Evolutionary conservation across 1,140 invertebrate species (phyloP).

Genomic region (Cyclina sinensis): DNA sequence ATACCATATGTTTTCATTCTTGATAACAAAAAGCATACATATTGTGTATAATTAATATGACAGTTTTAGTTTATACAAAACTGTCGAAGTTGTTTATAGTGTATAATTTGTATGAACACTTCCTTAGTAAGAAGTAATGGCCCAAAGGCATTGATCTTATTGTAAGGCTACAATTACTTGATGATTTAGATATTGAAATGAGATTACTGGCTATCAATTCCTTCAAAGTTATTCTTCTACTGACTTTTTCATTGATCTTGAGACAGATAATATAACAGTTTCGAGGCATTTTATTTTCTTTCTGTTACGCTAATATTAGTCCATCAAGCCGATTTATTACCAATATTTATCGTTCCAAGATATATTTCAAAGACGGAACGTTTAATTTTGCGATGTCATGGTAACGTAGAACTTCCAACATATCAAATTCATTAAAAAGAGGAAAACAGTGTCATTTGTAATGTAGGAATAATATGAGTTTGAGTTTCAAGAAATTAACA

Average conservation of each 20-base stretch:
- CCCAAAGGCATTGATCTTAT: conserved; percentile 35
- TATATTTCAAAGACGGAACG: background rate
- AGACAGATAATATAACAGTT: conserved; percentile 26
- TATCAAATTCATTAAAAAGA: too few relatives aligned
- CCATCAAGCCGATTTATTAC: background rate
- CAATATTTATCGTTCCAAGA: background rate
- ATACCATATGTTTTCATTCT: background rate
- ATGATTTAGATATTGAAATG: conserved; percentile 43
- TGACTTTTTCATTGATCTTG: conserved; percentile 24
- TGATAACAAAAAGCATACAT: too few relatives aligned
- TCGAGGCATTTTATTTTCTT: background rate
- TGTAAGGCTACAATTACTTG: conserved; percentile 33
- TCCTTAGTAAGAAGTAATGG: background rate
- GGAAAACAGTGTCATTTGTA: too few relatives aligned
- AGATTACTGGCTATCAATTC: conserved; percentile 42
- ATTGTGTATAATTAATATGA: background rate
- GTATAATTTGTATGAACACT: conserved; percentile 10
- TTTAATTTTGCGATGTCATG: background rate
- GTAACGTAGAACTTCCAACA: background rate
- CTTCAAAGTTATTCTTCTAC: background rate
- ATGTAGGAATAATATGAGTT: too few relatives aligned
- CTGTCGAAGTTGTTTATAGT: background rate
- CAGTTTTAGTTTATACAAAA: background rate
- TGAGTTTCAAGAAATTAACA: too few relatives aligned
- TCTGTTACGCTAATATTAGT: background rate